Evolutionary conservation across 2,888 invertebrate genomes (phyloP).

Genomic region (Doris montereyensis): DNA sequence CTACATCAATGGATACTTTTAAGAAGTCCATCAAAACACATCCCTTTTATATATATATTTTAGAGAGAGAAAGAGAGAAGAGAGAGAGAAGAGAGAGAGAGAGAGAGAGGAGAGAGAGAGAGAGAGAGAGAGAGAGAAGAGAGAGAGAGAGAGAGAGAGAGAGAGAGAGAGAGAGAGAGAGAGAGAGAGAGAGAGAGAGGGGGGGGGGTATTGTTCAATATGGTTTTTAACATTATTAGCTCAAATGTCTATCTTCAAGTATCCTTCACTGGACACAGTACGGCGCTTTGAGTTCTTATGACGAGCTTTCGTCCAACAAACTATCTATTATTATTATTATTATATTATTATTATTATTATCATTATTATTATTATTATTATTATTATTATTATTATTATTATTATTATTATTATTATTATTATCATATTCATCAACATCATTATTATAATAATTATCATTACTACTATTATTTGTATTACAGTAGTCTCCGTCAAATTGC

Average conservation of each 20-base stretch:
- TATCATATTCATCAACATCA: too few relatives aligned
- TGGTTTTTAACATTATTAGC: too few relatives aligned
- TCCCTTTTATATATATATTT: background rate
- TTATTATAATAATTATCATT: background rate
- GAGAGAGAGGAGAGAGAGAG: background rate
- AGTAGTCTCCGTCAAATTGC: too few relatives aligned
- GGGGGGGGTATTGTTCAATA: too few relatives aligned
- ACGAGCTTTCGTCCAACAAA: background rate
- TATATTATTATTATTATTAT: background rate
- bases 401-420: background rate
- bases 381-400: background rate
- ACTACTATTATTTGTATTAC: background rate
- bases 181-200: conserved; percentile 11
- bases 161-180: background rate
- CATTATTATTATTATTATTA: background rate
- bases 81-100: background rate
- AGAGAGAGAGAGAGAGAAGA: background rate
- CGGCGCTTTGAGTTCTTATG: background rate
- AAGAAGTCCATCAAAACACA: background rate
- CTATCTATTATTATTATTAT: background rate
- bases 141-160: background rate
- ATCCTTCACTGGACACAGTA: background rate
- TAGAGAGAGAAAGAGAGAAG: background rate
- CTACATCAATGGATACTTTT: too few relatives aligned
- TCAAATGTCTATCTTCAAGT: background rate